Base-by-base conservation (phyloP, 2,113 vertebrate genomes). In the Eonycteris spelaea region DNA sequence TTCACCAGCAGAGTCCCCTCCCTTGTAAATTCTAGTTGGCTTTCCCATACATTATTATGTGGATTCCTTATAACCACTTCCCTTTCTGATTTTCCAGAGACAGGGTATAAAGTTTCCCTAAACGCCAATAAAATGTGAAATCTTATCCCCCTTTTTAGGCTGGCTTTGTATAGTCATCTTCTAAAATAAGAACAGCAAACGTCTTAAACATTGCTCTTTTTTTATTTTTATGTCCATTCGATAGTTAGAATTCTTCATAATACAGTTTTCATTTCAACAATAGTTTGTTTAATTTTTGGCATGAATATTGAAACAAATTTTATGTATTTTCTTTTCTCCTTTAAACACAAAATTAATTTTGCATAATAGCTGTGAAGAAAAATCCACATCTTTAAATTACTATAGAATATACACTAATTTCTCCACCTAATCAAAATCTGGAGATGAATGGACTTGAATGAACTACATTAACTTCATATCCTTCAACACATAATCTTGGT, bases 31-130 rank as follows among this genome's bases (percentile, higher is more conserved):
- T 98, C 98, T 97, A 97, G 97, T 98, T 99, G 97, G 98, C 98
- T 98, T 98, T 98, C 98, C 98, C 98, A 98, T 99, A 98, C 98
- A 94, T 98, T 98, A 98, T 98, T 98, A 99, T 98, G 98, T 98
- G 98, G 98, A 99, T 99, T 99, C 98, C 98, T 98, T 98, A 95
- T 97, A 98, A 99, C 98, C 98, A 99, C 99, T 99, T 99, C 99
- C 99, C 98, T 98, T 98, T 98, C 98, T 99, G 98, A 99, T 98
- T 99, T 99, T 99, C 98, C 98, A 99, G 98, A 98, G 98, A 98
- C 98, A 97, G 98, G 95, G 95, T 98, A 98, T 99, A 99, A 98
- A 98, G 92, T 99, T 98, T 98, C 98, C 98, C 98, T 95, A 98
- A 98, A 98, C 97, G 87, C 98, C 98, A 99, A 98, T 99, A 99